Evolutionary conservation across 2,888 invertebrate species (phyloP), one percentile per base, ranked within the genome.

Genomic region (Drosophila putrida): DNA sequence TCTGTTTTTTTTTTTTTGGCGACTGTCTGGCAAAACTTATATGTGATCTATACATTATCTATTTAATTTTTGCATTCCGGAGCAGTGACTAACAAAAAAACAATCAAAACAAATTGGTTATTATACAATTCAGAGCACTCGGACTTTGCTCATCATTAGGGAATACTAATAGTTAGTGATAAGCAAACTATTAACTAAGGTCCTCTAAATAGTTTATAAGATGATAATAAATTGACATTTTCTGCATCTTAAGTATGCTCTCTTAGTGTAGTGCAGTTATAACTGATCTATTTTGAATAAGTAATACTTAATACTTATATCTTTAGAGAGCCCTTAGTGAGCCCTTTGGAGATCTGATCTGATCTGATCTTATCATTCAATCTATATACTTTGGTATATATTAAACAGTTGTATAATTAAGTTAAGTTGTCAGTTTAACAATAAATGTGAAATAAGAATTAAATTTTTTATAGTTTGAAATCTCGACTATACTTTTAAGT

Each of bases 61-160:
- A 28, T 27, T 62, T 35, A 33, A 44, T 61, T 61, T 25, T 61
- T 57, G 64, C 58, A 64, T 65, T 72, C 44, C 62, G 61, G 69
- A 66, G 53, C 71, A 68, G 62, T 86, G 85, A 86, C 85, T 86
- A 86, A 86, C 87, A 70, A 75, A 72, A 49, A 75, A 80, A n/a
- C n/a, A 78, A 71, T 70, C 73, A 86, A 79, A 84, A 82, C 75
- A 81, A 85, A 74, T 71, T 68, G 64, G 72, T 66, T 75, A 79
- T 63, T 70, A 65, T 58, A 61, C 50, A 60, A 65, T 73, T 67
- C 62, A 20, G 61, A 73, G 38, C 43, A 49, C 15, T n/a, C 74
- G 84, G 66, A 87, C 87, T 87, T 87, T 88, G 88, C 35, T 38
- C 85, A 6, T 9, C 36, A 43, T 59, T 69, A 38, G 74, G 70